Evolutionary conservation across 1,140 invertebrate genomes (phyloP).

Genomic region (Anoplophora glabripennis): DNA sequence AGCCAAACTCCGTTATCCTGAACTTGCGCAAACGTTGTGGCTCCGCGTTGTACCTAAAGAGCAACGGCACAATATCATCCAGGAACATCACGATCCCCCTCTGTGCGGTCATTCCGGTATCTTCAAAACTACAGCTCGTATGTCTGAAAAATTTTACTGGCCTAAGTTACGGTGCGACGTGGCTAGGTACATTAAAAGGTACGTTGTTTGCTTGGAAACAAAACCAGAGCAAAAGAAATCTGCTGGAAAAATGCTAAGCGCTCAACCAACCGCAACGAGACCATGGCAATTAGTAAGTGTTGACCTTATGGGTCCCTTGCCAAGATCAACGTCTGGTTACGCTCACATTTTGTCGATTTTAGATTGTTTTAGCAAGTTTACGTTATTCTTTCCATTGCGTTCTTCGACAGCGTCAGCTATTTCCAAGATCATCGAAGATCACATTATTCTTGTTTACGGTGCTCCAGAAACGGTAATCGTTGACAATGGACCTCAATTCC

Average conservation of each 20-base stretch:
- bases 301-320: constrained; percentile 3
- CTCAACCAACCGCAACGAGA: neutral
- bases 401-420: neutral
- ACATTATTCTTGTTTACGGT: constrained; percentile 26
- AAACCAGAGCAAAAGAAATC: constrained; percentile 30
- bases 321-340: constrained; percentile 2
- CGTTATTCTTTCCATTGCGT: constrained; percentile 5
- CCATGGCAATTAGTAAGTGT: constrained; percentile 7
- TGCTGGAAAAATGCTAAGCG: constrained; percentile 30
- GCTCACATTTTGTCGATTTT: constrained; percentile 6
- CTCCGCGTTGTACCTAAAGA: constrained; percentile 34
- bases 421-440: constrained; percentile 10
- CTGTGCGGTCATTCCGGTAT: no score
- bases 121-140: neutral
- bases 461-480: constrained; percentile 7
- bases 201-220: constrained; percentile 25
- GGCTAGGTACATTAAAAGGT: constrained; percentile 24
- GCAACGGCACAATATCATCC: constrained; percentile 17
- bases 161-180: constrained; percentile 29
- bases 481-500: constrained; percentile 13
- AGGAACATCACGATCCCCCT: constrained; percentile 32
- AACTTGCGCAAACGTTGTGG: constrained; percentile 25
- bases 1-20: neutral
- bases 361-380: constrained; percentile 16
- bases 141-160: constrained; percentile 34